Conservation (phyloP, 2,797 vertebrate species). For the Pseudochirops corinnae region DNA sequence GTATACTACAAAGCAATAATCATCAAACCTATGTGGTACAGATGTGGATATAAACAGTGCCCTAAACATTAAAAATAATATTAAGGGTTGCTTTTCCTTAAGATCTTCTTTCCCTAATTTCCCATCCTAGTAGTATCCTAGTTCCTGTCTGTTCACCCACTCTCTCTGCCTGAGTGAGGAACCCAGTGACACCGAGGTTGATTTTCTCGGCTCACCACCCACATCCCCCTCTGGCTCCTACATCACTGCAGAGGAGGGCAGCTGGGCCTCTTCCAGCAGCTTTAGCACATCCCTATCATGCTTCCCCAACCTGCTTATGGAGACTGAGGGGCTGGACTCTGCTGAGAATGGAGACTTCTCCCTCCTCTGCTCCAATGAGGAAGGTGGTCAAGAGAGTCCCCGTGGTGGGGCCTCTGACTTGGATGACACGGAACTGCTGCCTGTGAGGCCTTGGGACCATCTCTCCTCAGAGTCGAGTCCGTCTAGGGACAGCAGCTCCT, state of each 20-base stretch:
- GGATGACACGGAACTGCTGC: neutral
- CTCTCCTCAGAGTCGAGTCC: conserved; percentile 52
- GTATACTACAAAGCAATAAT: no score
- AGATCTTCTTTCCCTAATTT: no score
- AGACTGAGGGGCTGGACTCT: conserved; percentile 88
- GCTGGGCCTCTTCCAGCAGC: conserved; percentile 94
- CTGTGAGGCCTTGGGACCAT: accelerated
- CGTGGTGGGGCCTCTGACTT: neutral
- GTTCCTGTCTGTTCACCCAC: conserved; percentile 85
- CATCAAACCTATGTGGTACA: no score
- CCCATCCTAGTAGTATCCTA: no score
- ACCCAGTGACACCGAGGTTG: conserved; percentile 82
- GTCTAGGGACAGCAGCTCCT: conserved; percentile 83
- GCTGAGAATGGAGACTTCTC: conserved; percentile 78
- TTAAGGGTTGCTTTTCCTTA: no score
- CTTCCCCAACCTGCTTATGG: conserved; percentile 91
- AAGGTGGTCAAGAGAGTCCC: neutral
- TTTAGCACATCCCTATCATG: conserved; percentile 94
- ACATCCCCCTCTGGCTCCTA: conserved; percentile 97
- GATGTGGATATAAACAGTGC: no score
- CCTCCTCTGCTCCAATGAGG: neutral
- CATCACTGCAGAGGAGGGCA: conserved; percentile 95
- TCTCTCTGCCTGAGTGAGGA: conserved; percentile 88
- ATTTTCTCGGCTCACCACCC: conserved; percentile 90
- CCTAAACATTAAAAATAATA: no score